phyloP scores from a whole-genome alignment of 1,140 invertebrate genomes.

The Megalopta genalis region DNA sequence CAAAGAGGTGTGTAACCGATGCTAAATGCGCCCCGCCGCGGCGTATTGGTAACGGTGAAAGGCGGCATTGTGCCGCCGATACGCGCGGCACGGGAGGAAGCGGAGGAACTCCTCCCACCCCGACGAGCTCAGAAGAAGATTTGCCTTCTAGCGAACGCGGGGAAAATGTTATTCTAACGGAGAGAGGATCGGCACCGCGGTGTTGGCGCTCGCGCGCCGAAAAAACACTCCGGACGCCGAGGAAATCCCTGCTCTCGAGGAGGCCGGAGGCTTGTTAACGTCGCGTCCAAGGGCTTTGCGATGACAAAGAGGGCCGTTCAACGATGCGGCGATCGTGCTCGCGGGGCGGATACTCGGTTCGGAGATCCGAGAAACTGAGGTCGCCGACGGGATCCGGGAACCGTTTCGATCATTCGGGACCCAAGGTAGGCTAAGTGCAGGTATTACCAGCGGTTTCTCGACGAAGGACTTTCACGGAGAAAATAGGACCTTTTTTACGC shows the following conservation, averaged over 20 bases:
- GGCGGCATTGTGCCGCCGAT: constrained; percentile 57
- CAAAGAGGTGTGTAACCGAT: constrained; percentile 54
- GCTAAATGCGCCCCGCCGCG: constrained; percentile 46
- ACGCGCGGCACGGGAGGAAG: background rate
- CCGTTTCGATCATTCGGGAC: no score
- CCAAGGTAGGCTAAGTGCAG: no score
- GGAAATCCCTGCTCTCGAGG: background rate
- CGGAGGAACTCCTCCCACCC: constrained; percentile 13
- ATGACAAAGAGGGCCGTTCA: background rate
- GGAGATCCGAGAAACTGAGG: no score
- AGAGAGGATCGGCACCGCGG: constrained; percentile 27
- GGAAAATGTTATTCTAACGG: constrained; percentile 59
- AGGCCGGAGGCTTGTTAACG: background rate
- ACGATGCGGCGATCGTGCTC: no score
- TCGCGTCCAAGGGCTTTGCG: background rate
- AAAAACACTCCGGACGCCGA: constrained; percentile 31
- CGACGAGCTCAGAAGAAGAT: constrained; percentile 33
- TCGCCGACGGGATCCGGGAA: no score
- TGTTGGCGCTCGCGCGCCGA: background rate
- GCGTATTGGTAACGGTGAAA: constrained; percentile 62
- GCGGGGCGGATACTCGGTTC: no score
- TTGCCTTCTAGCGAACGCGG: constrained; percentile 41
- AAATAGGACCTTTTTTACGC: no score
- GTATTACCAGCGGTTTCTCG: no score
- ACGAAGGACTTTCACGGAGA: no score